phyloP scores from a whole-genome alignment of 1,140 invertebrate genomes.

The Conopomorpha cramerella region DNA sequence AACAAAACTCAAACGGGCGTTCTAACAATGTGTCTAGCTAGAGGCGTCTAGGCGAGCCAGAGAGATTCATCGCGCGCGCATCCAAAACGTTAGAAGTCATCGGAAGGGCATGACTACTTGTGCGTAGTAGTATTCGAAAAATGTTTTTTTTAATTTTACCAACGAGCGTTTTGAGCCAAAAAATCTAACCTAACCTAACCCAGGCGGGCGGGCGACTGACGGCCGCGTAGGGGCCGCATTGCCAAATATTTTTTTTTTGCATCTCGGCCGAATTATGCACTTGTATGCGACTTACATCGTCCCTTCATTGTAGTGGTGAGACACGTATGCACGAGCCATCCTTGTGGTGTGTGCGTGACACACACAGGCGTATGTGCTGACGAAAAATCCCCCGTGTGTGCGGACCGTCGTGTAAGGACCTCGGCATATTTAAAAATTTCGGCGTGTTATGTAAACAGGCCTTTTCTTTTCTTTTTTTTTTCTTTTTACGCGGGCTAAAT shows the following conservation, averaged over 20 bases:
- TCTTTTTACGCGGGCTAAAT: slow-evolving; percentile 34
- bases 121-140: slow-evolving; percentile 33
- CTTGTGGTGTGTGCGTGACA: slow-evolving; percentile 48
- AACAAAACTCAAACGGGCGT: no score
- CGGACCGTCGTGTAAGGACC: slow-evolving; percentile 13
- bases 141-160: slow-evolving; percentile 48
- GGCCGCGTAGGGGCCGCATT: slow-evolving; percentile 58
- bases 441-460: slow-evolving; percentile 52
- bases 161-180: slow-evolving; percentile 56
- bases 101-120: slow-evolving; percentile 36
- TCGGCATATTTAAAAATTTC: slow-evolving; percentile 49
- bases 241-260: slow-evolving; percentile 62
- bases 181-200: slow-evolving; percentile 61
- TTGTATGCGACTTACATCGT: slow-evolving; percentile 59
- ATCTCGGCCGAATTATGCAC: slow-evolving; percentile 61
- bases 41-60: no score
- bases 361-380: slow-evolving; percentile 28
- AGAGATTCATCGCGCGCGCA: neutral
- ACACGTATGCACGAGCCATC: slow-evolving; percentile 52
- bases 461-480: slow-evolving; percentile 30
- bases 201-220: slow-evolving; percentile 55
- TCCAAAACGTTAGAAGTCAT: slow-evolving; percentile 20
- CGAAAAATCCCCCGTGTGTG: slow-evolving; percentile 39
- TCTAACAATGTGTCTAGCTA: no score
- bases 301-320: slow-evolving; percentile 57